Evolutionary conservation across 1,140 invertebrate species (phyloP).

Genomic region (Venturia canescens): DNA sequence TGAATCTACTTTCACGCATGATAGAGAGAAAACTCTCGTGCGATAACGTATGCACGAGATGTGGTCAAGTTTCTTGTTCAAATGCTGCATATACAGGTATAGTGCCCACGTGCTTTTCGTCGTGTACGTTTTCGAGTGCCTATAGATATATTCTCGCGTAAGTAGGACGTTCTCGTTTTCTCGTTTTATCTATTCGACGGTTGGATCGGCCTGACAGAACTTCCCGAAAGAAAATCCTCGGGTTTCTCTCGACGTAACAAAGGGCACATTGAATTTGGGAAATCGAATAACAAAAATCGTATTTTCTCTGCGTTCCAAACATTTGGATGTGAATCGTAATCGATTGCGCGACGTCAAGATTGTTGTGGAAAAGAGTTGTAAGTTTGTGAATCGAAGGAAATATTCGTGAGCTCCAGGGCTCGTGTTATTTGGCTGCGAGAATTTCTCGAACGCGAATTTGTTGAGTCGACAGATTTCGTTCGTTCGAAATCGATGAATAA

Average conservation of each 20-base stretch:
- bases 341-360: no score
- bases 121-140: neutral
- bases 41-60: conserved; percentile 68
- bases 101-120: neutral
- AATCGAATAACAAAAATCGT: no score
- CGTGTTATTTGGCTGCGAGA: no score
- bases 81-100: neutral
- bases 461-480: no score
- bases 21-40: conserved; percentile 63
- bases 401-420: no score
- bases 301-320: no score
- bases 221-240: neutral
- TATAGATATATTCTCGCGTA: conserved; percentile 55
- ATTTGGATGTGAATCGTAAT: no score
- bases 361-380: no score
- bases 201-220: neutral
- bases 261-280: neutral
- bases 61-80: conserved; percentile 31
- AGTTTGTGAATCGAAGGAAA: no score
- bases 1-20: conserved; percentile 63
- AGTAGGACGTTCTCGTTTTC: conserved; percentile 68
- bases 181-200: conserved; percentile 42
- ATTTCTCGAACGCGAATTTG: no score
- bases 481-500: no score
- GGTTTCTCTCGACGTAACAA: neutral